These are phyloP conservation scores for Epistrophe eligans DNA, from an alignment of 2,888 invertebrate genomes.

Conservation along the genomic window DNA sequence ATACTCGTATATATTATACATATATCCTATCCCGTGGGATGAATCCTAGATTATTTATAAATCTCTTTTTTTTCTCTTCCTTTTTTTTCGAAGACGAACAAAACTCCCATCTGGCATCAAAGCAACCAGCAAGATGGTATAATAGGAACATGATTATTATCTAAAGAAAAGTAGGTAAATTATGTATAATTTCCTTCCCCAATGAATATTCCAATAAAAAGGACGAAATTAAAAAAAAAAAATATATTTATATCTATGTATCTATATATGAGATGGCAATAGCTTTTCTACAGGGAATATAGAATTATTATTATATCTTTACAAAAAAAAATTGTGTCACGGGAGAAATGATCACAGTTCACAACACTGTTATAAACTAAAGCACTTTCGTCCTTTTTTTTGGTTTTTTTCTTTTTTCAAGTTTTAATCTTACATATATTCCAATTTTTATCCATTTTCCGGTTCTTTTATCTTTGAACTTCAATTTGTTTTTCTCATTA, in stretches of 20 bases:
- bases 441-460: conserved; percentile 26
- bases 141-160: conserved; percentile 9
- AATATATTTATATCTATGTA: neutral
- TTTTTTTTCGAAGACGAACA: neutral
- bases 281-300: conserved; percentile 2
- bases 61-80: neutral
- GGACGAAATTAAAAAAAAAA: neutral
- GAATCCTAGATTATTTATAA: conserved; percentile 19
- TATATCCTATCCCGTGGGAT: neutral
- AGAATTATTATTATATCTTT: conserved; percentile 26
- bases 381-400: neutral
- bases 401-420: neutral
- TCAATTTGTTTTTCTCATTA: conserved; percentile 32
- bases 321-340: conserved; percentile 12
- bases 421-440: neutral
- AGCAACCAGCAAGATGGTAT: neutral
- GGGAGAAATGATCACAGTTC: conserved; percentile 1
- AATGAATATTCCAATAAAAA: neutral
- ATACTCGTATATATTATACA: neutral
- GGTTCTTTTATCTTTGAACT: conserved; percentile 35
- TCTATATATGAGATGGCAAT: neutral
- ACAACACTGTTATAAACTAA: neutral
- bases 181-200: conserved; percentile 29
- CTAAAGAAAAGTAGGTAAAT: conserved; percentile 24
- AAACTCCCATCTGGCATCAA: neutral